Evolutionary conservation across 1,140 invertebrate genomes (phyloP).

Genomic region (Pogonomyrmex barbatus): DNA sequence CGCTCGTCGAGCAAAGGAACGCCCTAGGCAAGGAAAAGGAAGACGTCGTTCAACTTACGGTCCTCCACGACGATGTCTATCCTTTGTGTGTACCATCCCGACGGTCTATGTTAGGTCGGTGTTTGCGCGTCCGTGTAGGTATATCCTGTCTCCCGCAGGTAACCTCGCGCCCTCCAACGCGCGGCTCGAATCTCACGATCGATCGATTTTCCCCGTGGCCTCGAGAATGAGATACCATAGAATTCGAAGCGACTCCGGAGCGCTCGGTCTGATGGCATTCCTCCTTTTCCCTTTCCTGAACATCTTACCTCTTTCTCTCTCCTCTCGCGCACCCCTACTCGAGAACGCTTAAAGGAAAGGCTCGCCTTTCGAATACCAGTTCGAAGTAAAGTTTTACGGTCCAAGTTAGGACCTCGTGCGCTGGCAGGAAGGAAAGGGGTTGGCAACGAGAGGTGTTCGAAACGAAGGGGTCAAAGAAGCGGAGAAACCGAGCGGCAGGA

Average conservation of each 20-base stretch:
- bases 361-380: slow-evolving; percentile 69
- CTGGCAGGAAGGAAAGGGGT: slow-evolving; percentile 16
- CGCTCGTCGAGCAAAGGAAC: slow-evolving; percentile 56
- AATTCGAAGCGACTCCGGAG: slow-evolving; percentile 67
- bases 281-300: background rate
- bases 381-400: slow-evolving; percentile 78
- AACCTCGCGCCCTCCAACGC: slow-evolving; percentile 50
- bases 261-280: slow-evolving; percentile 53
- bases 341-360: slow-evolving; percentile 72
- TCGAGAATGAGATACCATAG: slow-evolving; percentile 59
- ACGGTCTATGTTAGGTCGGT: slow-evolving; percentile 13
- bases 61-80: slow-evolving; percentile 42
- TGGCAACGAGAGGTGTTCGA: slow-evolving; percentile 56
- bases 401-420: slow-evolving; percentile 72
- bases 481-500: slow-evolving; percentile 32
- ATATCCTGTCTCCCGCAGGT: slow-evolving; percentile 60
- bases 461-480: slow-evolving; percentile 55
- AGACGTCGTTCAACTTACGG: slow-evolving; percentile 48
- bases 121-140: slow-evolving; percentile 40
- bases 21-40: slow-evolving; percentile 54
- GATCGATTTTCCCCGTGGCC: slow-evolving; percentile 67
- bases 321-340: background rate
- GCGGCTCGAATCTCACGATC: slow-evolving; percentile 49
- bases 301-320: background rate
- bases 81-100: slow-evolving; percentile 42